Evolutionary conservation across 2,797 vertebrate species (phyloP).

Genomic region (Diplodus puntazzo): DNA sequence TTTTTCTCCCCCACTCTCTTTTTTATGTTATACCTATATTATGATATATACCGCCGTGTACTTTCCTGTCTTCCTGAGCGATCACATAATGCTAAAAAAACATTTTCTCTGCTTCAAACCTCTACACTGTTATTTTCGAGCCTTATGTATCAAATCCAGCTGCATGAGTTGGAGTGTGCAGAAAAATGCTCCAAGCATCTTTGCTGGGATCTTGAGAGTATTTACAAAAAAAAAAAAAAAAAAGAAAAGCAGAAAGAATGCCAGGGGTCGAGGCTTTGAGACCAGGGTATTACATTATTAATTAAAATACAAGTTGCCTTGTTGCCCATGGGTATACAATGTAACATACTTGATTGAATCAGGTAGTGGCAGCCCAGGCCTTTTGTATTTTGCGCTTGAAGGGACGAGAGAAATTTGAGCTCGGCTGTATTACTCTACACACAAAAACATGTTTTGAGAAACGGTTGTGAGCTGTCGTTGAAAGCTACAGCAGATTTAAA

Average conservation of each 20-base stretch:
- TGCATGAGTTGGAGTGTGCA: conserved; percentile 61
- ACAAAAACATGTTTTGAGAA: conserved; percentile 85
- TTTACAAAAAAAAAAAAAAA: conserved; percentile 89
- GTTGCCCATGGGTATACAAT: conserved; percentile 97
- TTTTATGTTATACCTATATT: conserved; percentile 15
- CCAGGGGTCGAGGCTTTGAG: conserved; percentile 92
- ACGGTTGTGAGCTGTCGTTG: conserved; percentile 79
- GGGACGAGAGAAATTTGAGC: conserved; percentile 92
- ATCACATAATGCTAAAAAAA: conserved; percentile 39
- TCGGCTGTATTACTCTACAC: conserved; percentile 87
- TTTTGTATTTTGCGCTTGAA: conserved; percentile 95
- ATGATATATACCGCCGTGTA: conserved; percentile 1
- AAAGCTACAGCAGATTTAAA: conserved; percentile 69
- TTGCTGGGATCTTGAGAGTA: conserved; percentile 89
- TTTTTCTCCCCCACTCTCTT: neutral
- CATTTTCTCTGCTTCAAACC: conserved; percentile 35
- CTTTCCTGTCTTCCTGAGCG: conserved; percentile 26
- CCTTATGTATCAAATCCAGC: conserved; percentile 73
- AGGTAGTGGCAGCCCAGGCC: conserved; percentile 91
- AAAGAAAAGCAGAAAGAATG: conserved; percentile 86
- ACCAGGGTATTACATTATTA: conserved; percentile 94
- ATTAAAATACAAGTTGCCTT: conserved; percentile 97
- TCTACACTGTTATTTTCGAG: conserved; percentile 41
- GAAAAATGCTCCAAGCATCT: conserved; percentile 82
- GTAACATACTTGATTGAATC: conserved; percentile 98